Conservation (phyloP, 64 coral and sea anemone genomes). For the Cladopsammia gracilis region DNA sequence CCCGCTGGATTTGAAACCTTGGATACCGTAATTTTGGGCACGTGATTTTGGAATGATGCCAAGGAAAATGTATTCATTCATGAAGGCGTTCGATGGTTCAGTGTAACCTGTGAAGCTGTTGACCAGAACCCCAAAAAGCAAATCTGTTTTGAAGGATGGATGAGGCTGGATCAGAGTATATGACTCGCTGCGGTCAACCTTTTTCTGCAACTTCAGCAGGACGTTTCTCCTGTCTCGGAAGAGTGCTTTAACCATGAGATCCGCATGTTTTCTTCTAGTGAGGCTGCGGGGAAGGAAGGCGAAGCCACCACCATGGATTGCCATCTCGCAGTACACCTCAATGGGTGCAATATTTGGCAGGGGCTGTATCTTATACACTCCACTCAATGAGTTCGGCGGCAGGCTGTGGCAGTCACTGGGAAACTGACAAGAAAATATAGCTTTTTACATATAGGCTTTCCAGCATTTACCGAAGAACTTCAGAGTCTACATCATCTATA, state of each 20-base stretch:
- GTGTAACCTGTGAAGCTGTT: constrained; percentile 16
- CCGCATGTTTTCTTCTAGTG: not conserved
- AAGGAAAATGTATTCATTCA: not conserved
- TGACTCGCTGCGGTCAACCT: too few species aligned
- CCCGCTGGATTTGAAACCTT: constrained; percentile 64
- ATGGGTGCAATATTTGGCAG: not conserved
- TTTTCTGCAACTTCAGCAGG: constrained; percentile 41
- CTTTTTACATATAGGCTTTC: too few species aligned
- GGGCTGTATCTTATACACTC: too few species aligned
- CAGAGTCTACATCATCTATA: too few species aligned
- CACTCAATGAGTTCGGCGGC: not conserved
- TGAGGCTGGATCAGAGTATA: too few species aligned
- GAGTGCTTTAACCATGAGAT: not conserved
- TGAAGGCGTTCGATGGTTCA: not conserved
- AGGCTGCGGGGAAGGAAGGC: constrained; percentile 46
- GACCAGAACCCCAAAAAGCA: too few species aligned
- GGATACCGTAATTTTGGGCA: not conserved
- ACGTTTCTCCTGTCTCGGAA: constrained; percentile 60
- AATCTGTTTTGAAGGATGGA: too few species aligned
- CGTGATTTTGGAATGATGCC: not conserved
- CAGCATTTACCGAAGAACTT: too few species aligned
- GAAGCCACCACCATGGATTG: constrained; percentile 52
- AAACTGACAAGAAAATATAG: too few species aligned
- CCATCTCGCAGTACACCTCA: constrained; percentile 71
- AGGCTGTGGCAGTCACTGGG: too few species aligned